Base-by-base conservation (phyloP, 1,140 invertebrate species). In the Drosophila mayri region DNA sequence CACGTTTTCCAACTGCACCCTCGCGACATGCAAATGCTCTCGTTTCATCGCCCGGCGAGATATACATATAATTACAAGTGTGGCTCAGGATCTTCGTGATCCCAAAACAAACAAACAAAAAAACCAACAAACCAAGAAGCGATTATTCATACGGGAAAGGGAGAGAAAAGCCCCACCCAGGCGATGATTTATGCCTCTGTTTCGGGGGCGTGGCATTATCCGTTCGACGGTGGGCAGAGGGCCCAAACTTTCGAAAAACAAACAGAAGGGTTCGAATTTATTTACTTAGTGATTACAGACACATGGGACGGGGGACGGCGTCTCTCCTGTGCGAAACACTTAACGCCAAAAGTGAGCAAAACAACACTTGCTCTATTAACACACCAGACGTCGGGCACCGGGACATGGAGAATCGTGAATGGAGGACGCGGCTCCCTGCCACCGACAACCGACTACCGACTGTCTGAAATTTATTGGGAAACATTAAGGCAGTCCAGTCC, bases 361-460 rank as follows among this genome's bases (percentile, higher is more conserved):
- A 83, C 91, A 92, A 92, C 91, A 92, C 91, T 92, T 92, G 91
- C 87, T 83, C 90, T 91, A 91, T 91, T 90, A 88, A 90, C 81
- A 76, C 84, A 79, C 68, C 75, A 70, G 74, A 57, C 66, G 30
- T 22, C 57, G 25, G 25, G 4, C 4, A 25, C 25, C 14, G 44
- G 44, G n/a, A 44, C 25, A 3, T 41, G 38, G 40, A 25, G 30
- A 62, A 22, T 54, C 35, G 47, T 40, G 60, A 55, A 54, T 38
- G 59, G 60, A 54, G 49, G 14, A 30, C 22, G 20, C 8, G 20
- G 43, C 46, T 62, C 32, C n/a, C 49, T 14, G 4, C 46, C 22
- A 16, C 32, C 30, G 57, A 54, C 32, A 40, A 37, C 35, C 35
- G 35, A 37, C 32, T 35, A 50, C n/a, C 32, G 57, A 57, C 71